Evolutionary conservation across 1,140 invertebrate species (phyloP), one percentile per base, ranked within the genome.

Genomic region (Drosophila virilis): DNA sequence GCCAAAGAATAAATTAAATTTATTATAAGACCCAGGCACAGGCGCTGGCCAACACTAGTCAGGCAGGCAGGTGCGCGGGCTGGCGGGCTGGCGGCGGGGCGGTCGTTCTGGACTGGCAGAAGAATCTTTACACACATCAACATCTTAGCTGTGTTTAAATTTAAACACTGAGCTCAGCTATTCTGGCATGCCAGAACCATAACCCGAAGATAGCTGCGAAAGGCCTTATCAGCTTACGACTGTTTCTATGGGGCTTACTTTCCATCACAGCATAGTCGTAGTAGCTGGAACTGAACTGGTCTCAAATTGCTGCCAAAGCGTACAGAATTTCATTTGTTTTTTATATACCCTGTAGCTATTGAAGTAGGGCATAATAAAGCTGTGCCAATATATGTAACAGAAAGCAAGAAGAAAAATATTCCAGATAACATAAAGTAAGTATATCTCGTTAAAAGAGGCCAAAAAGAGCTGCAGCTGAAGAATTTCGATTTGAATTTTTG

Each of bases 1-100:
- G 77, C 60, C 69, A 68, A 89, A 83, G 83, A 89, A 88, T 88
- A 88, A 88, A 88, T 88, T 88, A 88, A 86, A 86, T 86, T 83
- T 74, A 76, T 78, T 83, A 76, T 60, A 45, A 58, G 59, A 68
- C 48, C 12, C 52, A 70, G 48, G 48, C 57, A 38, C 58, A 37
- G 48, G 51, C 33, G 6, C 51, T 35, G 33, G 33, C 48, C 22
- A 50, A 32, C 32, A 15, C n/a, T 12, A 5, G 37, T 17, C 54
- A 28, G n/a, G 8, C n/a, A 52, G 33, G n/a, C 50, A 40, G 7
- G 6, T 28, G 22, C 22, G 22, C 22, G 22, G 22, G 22, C 22
- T 1, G 17, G 17, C 1, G 42, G 42, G 6, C 8, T 9, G 12
- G 38, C 12, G 38, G 1, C 38, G 12, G 7, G 40, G 1, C 8